Evolutionary conservation across 2,797 vertebrate species (phyloP).

Genomic region (Aviceda leuphotes): DNA sequence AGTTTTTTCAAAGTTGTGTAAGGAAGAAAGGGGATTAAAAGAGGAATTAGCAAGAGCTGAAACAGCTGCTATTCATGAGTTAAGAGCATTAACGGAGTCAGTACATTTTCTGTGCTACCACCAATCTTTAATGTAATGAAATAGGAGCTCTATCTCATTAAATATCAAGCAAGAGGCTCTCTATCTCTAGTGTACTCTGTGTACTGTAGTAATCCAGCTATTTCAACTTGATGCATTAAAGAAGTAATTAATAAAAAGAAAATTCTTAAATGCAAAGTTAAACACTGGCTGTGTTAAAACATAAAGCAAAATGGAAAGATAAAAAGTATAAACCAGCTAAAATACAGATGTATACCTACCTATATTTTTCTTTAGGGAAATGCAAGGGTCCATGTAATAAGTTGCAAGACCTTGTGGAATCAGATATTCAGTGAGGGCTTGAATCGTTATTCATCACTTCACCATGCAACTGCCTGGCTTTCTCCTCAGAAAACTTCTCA

Average conservation of each 20-base stretch:
- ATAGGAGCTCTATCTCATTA: conserved; percentile 24
- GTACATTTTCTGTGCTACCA: not conserved
- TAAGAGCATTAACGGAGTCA: conserved; percentile 41
- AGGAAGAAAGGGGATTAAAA: conserved; percentile 43
- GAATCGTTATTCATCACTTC: not conserved
- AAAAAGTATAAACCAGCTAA: not conserved
- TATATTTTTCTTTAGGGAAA: not conserved
- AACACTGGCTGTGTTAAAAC: not conserved
- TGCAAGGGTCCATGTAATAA: not conserved
- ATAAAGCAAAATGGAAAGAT: not conserved
- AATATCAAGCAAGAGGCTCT: not conserved
- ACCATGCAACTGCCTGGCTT: not conserved
- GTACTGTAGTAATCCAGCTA: not conserved
- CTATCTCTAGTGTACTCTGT: not conserved
- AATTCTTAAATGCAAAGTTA: not conserved
- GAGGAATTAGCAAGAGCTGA: conserved; percentile 28
- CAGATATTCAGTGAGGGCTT: not conserved
- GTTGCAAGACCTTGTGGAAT: not conserved
- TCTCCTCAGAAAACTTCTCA: not conserved
- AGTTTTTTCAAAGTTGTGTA: not conserved
- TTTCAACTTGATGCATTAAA: not conserved
- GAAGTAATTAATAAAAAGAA: not conserved
- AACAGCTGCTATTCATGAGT: conserved; percentile 22
- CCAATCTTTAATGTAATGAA: conserved; percentile 16
- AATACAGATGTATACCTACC: not conserved